phyloP scores from a whole-genome alignment of 1,140 invertebrate genomes.

The Trichonephila inaurata region DNA sequence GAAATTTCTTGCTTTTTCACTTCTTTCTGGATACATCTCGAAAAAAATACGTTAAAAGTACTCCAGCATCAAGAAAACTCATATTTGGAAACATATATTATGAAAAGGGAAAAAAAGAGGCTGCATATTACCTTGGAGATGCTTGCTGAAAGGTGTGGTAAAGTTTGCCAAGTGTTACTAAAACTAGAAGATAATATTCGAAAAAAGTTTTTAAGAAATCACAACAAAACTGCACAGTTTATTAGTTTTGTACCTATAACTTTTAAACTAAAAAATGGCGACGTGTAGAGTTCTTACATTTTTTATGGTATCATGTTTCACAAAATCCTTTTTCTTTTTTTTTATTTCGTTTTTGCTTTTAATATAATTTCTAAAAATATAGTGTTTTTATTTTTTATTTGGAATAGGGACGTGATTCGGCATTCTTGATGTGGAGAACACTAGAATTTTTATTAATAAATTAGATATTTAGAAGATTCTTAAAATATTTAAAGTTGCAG shows the following conservation, averaged over 20 bases:
- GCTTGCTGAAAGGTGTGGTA: slow-evolving; percentile 10
- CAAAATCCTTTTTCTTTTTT: too few relatives aligned
- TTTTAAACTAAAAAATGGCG: neutral
- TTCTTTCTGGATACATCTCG: neutral
- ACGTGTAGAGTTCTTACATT: too few relatives aligned
- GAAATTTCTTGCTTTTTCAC: slow-evolving; percentile 34
- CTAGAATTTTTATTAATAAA: too few relatives aligned
- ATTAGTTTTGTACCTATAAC: slow-evolving; percentile 9
- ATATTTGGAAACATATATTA: slow-evolving; percentile 41
- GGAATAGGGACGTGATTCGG: too few relatives aligned
- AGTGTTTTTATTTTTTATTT: too few relatives aligned
- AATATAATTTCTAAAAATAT: too few relatives aligned
- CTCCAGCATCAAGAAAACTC: slow-evolving; percentile 35
- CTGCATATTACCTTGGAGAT: neutral
- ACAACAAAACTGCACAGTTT: neutral
- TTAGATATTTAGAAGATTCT: too few relatives aligned
- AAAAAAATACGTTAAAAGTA: slow-evolving; percentile 3
- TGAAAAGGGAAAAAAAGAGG: too few relatives aligned
- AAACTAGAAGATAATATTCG: neutral
- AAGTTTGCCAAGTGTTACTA: slow-evolving; percentile 36
- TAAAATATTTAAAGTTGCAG: too few relatives aligned
- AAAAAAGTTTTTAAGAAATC: neutral
- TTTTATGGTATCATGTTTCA: too few relatives aligned
- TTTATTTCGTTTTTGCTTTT: too few relatives aligned
- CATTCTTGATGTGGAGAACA: too few relatives aligned